A percentile compares a stretch with the other conserved stretches of the same genome.
phyloP scores from a whole-genome alignment of 2,113 vertebrate species.

The Litocranius walleri region DNA sequence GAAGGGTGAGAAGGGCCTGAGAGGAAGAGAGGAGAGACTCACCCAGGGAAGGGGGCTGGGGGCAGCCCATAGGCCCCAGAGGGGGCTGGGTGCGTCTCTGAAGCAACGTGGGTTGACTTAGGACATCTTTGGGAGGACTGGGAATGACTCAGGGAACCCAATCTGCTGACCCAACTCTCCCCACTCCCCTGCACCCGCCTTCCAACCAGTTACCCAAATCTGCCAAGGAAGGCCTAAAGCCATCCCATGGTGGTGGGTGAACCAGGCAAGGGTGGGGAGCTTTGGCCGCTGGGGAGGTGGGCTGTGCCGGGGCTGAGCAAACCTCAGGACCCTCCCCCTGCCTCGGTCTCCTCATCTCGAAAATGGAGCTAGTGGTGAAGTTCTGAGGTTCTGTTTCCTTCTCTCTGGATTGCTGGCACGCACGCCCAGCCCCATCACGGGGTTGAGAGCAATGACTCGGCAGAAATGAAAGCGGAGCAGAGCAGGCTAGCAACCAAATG shows the following conservation, averaged over 20 bases:
- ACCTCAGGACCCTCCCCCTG: background rate
- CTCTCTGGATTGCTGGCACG: background rate
- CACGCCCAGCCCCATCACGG: rapidly evolving
- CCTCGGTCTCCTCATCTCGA: background rate
- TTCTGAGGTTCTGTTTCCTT: background rate
- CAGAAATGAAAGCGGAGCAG: background rate
- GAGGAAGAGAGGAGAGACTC: background rate
- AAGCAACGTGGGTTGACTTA: background rate
- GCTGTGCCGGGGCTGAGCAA: background rate
- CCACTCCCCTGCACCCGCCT: rapidly evolving
- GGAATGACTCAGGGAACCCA: background rate
- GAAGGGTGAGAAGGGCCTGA: background rate
- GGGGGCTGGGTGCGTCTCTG: background rate
- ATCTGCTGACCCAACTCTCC: background rate
- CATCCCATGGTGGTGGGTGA: background rate
- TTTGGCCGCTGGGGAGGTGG: background rate
- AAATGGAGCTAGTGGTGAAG: background rate
- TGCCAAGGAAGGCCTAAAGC: background rate
- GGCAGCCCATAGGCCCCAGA: background rate
- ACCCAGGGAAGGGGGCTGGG: background rate
- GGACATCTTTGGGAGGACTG: background rate
- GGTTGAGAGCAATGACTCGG: background rate
- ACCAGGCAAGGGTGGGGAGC: background rate
- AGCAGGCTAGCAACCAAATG: background rate
- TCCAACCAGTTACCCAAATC: background rate